Evolutionary conservation across 2,113 vertebrate genomes (phyloP), one percentile per base, ranked within the genome.

Genomic region (Paralichthys olivaceus): DNA sequence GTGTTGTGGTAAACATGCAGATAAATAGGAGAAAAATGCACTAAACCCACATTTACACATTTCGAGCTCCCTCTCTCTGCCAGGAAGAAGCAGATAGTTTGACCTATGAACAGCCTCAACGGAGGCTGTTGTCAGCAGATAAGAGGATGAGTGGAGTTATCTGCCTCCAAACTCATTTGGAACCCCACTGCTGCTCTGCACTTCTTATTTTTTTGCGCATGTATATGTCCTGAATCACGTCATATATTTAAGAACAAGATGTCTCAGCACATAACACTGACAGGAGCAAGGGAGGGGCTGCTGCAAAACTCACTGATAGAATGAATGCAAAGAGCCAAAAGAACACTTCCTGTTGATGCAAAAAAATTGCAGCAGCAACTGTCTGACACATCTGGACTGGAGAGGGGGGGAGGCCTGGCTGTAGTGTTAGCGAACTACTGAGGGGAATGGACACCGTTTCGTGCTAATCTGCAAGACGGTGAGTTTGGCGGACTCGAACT

Each of bases 321-420:
- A 89, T 90, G 77, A 89, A 92, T 77, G 89, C 87, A 89, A 89
- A 92, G 90, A 90, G 84, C 89, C 88, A 86, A 92, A 92, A 92
- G 87, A 91, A 92, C 90, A 93, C 92, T 93, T 93, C 92, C 92
- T 92, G 91, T 93, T 93, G 90, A 91, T 93, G 90, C 87, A 91
- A 91, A 40, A 28, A 91, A 91, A 89, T 90, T 93, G 91, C 91
- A 95, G 93, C 92, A 92, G 93, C 86, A 87, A 92, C 90, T 87
- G 91, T 90, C 86, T 92, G 91, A 88, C 92, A 93, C 90, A 94
- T 93, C 94, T 94, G 94, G 92, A 93, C 81, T 77, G 90, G 89
- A 90, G 89, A 84, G 88, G 92, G 93, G 90, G 88, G 92, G 94
- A 93, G 93, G 94, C 91, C 93, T 92, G 93, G 91, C 92, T 78